Base-by-base conservation (phyloP, 2,113 vertebrate genomes). In the Gila orcuttii region DNA sequence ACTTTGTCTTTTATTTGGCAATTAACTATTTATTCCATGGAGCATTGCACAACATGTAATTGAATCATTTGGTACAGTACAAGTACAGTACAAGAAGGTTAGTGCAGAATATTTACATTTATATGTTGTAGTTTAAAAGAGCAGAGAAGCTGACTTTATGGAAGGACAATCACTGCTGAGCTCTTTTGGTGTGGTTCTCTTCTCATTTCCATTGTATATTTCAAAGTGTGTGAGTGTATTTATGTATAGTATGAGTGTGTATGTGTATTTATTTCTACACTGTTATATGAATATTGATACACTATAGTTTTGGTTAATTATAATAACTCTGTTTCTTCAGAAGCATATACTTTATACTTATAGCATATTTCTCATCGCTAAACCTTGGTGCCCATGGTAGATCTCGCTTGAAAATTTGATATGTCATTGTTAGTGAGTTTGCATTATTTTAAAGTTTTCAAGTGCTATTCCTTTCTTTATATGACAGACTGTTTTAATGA, bases 401-500 rank as follows among this genome's bases (percentile, higher is more conserved):
- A 69, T 71, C 33, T 71, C 9, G 4, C 68, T 71, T 42, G 31
- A 71, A 71, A 42, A 21, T 71, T 42, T 42, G 2, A 39, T 55
- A 0, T 12, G 59, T 62, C n/a, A 62, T 71, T 71, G 68, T 42
- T 36, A 23, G 36, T 5, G 39, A 42, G 10, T 12, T 71, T 71
- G 9, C 31, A 19, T 68, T 39, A 12, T 39, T 71, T 71, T 4
- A 71, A 39, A 71, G 68, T 71, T 71, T 66, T 71, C 4, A 71
- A 71, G 33, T 23, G 36, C 36, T 71, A 12, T 71, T 71, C 19
- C 11, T 42, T 71, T 71, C 4, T 71, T 71, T 71, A 23, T 71
- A 36, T 19, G 39, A 23, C 68, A 71, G 68, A 71, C 21, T 42
- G 68, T 71, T 39, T 71, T 71, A 71, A 71, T 71, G 68, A 71